These are phyloP conservation scores for Aphodius granarius DNA, from an alignment of 2,888 invertebrate genomes.

Conservation along the genomic window DNA sequence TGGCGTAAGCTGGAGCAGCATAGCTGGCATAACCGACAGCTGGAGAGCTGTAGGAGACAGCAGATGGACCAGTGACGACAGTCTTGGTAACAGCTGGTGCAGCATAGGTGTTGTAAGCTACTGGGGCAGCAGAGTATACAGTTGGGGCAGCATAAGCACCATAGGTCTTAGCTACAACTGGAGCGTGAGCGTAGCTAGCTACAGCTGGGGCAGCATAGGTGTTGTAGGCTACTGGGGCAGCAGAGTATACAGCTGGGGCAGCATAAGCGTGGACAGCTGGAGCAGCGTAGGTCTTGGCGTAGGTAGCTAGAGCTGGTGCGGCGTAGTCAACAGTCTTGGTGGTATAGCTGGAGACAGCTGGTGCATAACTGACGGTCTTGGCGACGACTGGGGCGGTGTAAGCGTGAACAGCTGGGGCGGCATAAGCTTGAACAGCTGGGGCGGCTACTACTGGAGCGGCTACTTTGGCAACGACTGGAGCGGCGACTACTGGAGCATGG, in stretches of 20 bases:
- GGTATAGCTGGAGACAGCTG: slow-evolving; percentile 48
- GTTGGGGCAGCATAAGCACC: slow-evolving; percentile 44
- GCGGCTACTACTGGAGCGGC: slow-evolving; percentile 31
- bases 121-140: slow-evolving; percentile 44
- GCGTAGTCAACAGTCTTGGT: slow-evolving; percentile 10
- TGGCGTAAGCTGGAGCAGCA: slow-evolving; percentile 27
- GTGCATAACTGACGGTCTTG: slow-evolving; percentile 35
- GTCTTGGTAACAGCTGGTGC: slow-evolving; percentile 41
- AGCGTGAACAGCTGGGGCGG: slow-evolving; percentile 33
- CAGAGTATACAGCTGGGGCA: slow-evolving; percentile 19
- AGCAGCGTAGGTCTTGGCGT: slow-evolving; percentile 38
- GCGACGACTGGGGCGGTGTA: slow-evolving; percentile 36
- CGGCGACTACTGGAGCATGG: slow-evolving; percentile 33
- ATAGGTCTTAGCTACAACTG: slow-evolving; percentile 29
- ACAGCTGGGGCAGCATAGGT: slow-evolving; percentile 30
- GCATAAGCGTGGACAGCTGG: slow-evolving; percentile 35
- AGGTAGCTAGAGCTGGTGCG: slow-evolving; percentile 42
- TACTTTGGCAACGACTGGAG: slow-evolving; percentile 33
- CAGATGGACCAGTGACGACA: slow-evolving; percentile 41
- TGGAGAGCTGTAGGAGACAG: slow-evolving; percentile 29
- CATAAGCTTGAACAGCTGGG: slow-evolving; percentile 32
- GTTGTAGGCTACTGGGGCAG: slow-evolving; percentile 20
- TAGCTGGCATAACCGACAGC: slow-evolving; percentile 20
- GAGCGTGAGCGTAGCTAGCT: slow-evolving; percentile 24
- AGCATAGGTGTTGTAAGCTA: slow-evolving; percentile 35